Percentiles rank a stretch among this genome's conserved stretches.
Evolutionary conservation across 2,113 vertebrate species (phyloP).

Genomic region (Perccottus glenii): DNA sequence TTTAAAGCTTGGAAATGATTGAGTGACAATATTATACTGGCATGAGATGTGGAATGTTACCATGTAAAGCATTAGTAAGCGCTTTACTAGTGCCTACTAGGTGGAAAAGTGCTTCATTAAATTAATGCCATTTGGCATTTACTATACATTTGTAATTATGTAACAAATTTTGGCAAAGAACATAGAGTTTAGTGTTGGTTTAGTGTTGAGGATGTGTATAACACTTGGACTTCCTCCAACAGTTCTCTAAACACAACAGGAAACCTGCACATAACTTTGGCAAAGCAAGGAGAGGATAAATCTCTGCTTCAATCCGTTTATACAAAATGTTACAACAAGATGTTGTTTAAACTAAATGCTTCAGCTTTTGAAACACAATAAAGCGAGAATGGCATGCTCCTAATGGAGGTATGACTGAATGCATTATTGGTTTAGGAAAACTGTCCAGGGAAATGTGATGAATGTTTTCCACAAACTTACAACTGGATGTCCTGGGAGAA

Average conservation of each 20-base stretch:
- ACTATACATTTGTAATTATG: constrained; percentile 4
- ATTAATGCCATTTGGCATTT: background rate
- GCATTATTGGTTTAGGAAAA: constrained; percentile 48
- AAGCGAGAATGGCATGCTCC: constrained; percentile 11
- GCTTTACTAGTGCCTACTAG: no score
- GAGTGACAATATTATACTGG: constrained; percentile 18
- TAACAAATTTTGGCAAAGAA: constrained; percentile 18
- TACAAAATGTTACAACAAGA: background rate
- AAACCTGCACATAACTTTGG: constrained; percentile 46
- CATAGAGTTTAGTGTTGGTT: constrained; percentile 21
- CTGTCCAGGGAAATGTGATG: constrained; percentile 63
- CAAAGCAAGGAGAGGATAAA: constrained; percentile 19
- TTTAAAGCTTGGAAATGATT: constrained; percentile 18
- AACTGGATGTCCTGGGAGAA: constrained; percentile 37
- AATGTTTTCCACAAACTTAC: constrained; percentile 71
- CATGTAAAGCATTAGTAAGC: no score
- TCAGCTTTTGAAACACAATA: constrained; percentile 4
- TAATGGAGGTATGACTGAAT: constrained; percentile 28
- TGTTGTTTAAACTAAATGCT: background rate
- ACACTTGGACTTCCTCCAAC: constrained; percentile 63
- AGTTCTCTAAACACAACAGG: constrained; percentile 39
- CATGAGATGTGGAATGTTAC: background rate
- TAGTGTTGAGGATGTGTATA: constrained; percentile 33
- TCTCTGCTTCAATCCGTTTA: background rate
- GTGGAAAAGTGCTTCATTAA: no score